phyloP scores from a whole-genome alignment of 2,888 invertebrate genomes.

The Boloria selene region DNA sequence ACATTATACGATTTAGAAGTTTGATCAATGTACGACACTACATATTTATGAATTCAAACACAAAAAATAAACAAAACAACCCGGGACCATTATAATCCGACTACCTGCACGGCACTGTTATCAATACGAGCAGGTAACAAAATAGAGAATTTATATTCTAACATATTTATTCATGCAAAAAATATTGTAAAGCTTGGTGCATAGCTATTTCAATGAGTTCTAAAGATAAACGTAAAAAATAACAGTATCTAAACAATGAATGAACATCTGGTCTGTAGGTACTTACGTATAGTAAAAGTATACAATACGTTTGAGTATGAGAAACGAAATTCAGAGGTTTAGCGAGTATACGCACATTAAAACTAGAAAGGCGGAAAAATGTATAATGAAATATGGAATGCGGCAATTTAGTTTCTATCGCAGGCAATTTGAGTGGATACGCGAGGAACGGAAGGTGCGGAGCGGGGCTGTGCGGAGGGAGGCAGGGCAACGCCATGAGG shows the following conservation, averaged over 20 bases:
- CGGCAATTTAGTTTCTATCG: slow-evolving; percentile 40
- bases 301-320: slow-evolving; percentile 8
- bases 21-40: background rate
- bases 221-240: slow-evolving; percentile 40
- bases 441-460: slow-evolving; percentile 30
- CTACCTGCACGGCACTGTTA: slow-evolving; percentile 67
- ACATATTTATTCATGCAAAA: slow-evolving; percentile 47
- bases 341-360: slow-evolving; percentile 20
- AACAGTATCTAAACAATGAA: slow-evolving; percentile 41
- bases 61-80: slow-evolving; percentile 27
- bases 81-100: slow-evolving; percentile 63
- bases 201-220: slow-evolving; percentile 46
- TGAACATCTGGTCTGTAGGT: slow-evolving; percentile 50
- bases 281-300: slow-evolving; percentile 18
- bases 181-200: slow-evolving; percentile 48
- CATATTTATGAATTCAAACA: slow-evolving; percentile 15
- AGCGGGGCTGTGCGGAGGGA: slow-evolving; percentile 47
- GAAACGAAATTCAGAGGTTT: slow-evolving; percentile 19
- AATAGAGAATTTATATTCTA: slow-evolving; percentile 47
- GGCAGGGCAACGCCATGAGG: slow-evolving; percentile 58
- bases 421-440: slow-evolving; percentile 48
- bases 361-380: slow-evolving; percentile 43
- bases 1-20: no score
- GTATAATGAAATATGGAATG: slow-evolving; percentile 54
- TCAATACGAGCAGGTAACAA: slow-evolving; percentile 68